Base-by-base conservation (phyloP, 2,797 vertebrate genomes). In the Gastrophryne carolinensis region DNA sequence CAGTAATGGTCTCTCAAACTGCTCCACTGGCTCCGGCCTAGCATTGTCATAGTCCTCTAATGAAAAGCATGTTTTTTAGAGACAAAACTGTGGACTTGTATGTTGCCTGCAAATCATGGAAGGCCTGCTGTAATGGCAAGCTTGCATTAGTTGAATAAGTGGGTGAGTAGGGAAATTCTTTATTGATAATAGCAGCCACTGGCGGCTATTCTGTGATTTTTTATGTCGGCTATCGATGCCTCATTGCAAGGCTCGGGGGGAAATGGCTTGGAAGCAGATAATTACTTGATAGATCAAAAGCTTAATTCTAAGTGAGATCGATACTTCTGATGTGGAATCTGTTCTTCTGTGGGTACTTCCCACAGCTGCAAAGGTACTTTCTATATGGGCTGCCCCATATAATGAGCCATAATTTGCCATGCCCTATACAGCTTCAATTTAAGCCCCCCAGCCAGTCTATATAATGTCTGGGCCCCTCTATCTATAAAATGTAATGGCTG, bases 1-100 rank as follows among this genome's bases (percentile, higher is more conserved):
- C 82, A 85, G 85, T 87, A 88, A 89, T 88, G 87, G 88, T 87
- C 84, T 79, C 79, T 75, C 72, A 81, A 83, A 50, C 69, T 84
- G 77, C 69, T 68, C 67, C 70, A 78, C 78, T 63, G 80, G 81
- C 54, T 69, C 73, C 79, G 81, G 81, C 81, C 75, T 82, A 84
- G 73, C 80, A 83, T 84, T 86, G n/a, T 86, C 82, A 82, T 75
- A 80, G 80, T 86, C 83, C 81, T 73, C 78, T 67, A 79, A 71
- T 73, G 77, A 53, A 19, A 69, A 67, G 50, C 72, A 78, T 84
- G 79, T 30, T 41, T 80, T 67, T 79, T n/a, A n/a, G 81, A 80
- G 77, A 71, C 67, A 84, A 81, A 83, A 82, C 79, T 65, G 79
- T 71, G 83, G 75, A 84, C 80, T 84, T 82, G 78, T 83, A 82